phyloP scores from a whole-genome alignment of 2,797 vertebrate genomes.

The Poecilia picta region DNA sequence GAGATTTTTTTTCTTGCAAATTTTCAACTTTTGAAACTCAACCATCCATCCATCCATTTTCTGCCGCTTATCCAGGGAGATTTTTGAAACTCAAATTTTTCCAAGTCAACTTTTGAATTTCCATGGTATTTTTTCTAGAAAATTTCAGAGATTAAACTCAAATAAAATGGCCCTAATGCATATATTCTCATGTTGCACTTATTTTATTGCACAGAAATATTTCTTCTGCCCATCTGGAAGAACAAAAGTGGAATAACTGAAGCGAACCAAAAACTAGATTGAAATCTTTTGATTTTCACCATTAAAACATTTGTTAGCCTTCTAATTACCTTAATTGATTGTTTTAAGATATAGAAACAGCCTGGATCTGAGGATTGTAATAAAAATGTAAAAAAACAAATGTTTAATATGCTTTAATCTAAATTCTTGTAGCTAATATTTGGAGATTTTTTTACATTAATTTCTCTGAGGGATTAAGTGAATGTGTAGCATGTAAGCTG shows the following conservation, averaged over 20 bases:
- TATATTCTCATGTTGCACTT: slow-evolving; percentile 8
- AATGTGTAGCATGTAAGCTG: not conserved
- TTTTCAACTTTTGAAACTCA: too few relatives aligned
- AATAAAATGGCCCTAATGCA: too few relatives aligned
- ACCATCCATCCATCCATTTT: too few relatives aligned
- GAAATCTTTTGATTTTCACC: not conserved
- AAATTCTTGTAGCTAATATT: not conserved
- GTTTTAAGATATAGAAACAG: not conserved
- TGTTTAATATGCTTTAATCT: slow-evolving; percentile 1
- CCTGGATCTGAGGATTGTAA: not conserved
- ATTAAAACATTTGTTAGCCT: not conserved
- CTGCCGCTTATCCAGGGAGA: too few relatives aligned
- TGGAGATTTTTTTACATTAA: not conserved
- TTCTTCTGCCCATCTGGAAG: slow-evolving; percentile 1
- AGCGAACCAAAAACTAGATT: not conserved
- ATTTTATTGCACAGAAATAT: slow-evolving; percentile 9
- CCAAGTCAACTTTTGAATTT: too few relatives aligned
- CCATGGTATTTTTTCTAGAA: too few relatives aligned
- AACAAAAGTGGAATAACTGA: not conserved
- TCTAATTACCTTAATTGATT: not conserved
- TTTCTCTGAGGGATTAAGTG: not conserved
- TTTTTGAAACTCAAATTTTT: too few relatives aligned
- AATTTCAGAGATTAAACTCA: too few relatives aligned
- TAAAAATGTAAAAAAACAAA: not conserved
- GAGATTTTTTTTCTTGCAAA: too few relatives aligned